Evolutionary conservation across 2,888 invertebrate genomes (phyloP).

Genomic region (Lamproptera curius): DNA sequence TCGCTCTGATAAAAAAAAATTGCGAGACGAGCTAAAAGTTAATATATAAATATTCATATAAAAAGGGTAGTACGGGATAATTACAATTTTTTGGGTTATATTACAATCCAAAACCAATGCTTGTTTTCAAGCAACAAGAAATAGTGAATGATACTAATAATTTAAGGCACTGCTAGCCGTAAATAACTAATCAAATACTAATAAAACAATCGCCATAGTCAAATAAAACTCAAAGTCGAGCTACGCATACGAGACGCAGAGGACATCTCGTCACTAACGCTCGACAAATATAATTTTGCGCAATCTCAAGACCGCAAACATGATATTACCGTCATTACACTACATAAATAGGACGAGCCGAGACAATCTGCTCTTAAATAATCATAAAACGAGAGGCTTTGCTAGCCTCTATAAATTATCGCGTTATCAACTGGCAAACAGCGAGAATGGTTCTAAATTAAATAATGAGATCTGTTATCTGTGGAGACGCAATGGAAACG

Average conservation of each 20-base stretch:
- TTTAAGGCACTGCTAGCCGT: too few species aligned
- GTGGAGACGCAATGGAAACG: constrained; percentile 57
- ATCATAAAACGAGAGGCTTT: constrained; percentile 63
- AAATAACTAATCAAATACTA: too few species aligned
- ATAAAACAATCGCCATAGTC: too few species aligned
- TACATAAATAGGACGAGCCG: constrained; percentile 52
- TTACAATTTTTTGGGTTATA: too few species aligned
- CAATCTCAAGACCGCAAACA: constrained; percentile 53
- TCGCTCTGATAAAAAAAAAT: too few species aligned
- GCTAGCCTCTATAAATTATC: constrained; percentile 68
- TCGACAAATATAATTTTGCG: constrained; percentile 37
- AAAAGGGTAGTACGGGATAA: too few species aligned
- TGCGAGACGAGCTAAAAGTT: too few species aligned
- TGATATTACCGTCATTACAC: constrained; percentile 35
- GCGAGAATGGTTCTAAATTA: constrained; percentile 57
- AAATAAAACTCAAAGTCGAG: constrained; percentile 2
- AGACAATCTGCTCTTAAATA: constrained; percentile 63
- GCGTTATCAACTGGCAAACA: constrained; percentile 59
- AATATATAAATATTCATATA: too few species aligned
- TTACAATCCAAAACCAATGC: too few species aligned
- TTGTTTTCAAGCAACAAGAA: too few species aligned
- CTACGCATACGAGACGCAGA: constrained; percentile 28
- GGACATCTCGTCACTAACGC: constrained; percentile 36
- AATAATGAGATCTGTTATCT: constrained; percentile 64
- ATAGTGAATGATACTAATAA: too few species aligned